Evolutionary conservation across 2,888 invertebrate genomes (phyloP).

Genomic region (Toxonevra muliebris): DNA sequence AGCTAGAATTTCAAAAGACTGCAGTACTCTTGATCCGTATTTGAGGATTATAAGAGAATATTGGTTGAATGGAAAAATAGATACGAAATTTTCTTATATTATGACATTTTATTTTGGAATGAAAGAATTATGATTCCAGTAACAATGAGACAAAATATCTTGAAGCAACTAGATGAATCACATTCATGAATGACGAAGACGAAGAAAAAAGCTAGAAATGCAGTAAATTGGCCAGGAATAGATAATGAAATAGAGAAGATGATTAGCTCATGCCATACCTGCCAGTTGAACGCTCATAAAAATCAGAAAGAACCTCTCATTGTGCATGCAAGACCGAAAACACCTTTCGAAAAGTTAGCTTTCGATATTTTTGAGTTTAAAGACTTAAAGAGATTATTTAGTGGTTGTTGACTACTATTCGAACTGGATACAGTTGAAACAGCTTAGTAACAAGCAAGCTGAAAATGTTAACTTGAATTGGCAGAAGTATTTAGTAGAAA

Average conservation of each 20-base stretch:
- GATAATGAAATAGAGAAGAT: not conserved
- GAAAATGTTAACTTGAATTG: conserved; percentile 6
- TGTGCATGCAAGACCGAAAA: conserved; percentile 5
- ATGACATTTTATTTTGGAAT: conserved; percentile 4
- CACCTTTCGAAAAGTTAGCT: no score
- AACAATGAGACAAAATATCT: not conserved
- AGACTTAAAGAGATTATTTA: no score
- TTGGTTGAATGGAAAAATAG: not conserved
- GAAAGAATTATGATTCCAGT: no score
- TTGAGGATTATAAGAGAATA: conserved; percentile 10
- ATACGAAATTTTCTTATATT: not conserved
- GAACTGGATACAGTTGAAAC: conserved; percentile 5
- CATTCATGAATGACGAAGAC: conserved; percentile 7
- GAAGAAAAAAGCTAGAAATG: not conserved
- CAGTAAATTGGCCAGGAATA: conserved; percentile 13
- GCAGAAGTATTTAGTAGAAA: conserved; percentile 13
- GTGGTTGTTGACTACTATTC: conserved; percentile 14
- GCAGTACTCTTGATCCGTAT: no score
- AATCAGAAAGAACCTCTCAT: conserved; percentile 1
- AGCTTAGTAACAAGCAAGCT: conserved; percentile 6
- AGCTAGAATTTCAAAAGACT: no score
- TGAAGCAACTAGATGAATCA: conserved; percentile 5
- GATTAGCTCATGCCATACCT: not conserved
- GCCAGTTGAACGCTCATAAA: no score
- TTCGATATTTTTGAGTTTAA: no score